These are phyloP conservation scores for Picathartes gymnocephalus DNA, from an alignment of 2,113 vertebrate genomes.

Conservation along the genomic window DNA sequence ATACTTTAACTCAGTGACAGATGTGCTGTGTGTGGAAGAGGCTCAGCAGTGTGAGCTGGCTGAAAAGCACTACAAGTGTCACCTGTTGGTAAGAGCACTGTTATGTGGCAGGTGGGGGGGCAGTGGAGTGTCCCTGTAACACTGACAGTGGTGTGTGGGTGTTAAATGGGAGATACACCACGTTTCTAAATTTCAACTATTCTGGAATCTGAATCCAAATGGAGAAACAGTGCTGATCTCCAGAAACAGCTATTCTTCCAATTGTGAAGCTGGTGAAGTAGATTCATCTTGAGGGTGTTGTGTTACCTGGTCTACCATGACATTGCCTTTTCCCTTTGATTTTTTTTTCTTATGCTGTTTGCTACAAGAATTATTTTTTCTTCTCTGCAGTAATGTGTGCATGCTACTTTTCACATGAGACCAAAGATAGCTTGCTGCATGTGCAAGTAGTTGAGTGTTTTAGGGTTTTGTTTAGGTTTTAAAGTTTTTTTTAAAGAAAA, in stretches of 20 bases:
- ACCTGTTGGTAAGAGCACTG: conserved; percentile 77
- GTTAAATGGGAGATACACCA: neutral
- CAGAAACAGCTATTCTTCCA: neutral
- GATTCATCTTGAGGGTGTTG: neutral
- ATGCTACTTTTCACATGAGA: neutral
- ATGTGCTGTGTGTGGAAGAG: conserved; percentile 67
- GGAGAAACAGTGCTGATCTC: neutral
- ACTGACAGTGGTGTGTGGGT: neutral
- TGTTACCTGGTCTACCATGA: neutral
- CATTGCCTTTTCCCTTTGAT: neutral
- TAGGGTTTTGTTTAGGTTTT: neutral
- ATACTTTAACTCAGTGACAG: conserved; percentile 72
- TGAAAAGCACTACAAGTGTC: conserved; percentile 52
- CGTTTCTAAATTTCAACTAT: neutral
- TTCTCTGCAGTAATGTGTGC: neutral
- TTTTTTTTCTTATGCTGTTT: neutral
- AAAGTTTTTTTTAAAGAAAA: neutral
- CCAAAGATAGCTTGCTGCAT: neutral
- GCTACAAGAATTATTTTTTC: neutral
- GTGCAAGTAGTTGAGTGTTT: neutral
- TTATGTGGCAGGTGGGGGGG: neutral
- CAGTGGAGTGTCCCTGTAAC: neutral
- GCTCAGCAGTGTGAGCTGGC: conserved; percentile 55
- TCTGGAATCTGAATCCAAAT: neutral
- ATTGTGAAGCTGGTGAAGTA: neutral